Evolutionary conservation across 2,797 vertebrate genomes (phyloP).

Genomic region (Hybognathus amarus): DNA sequence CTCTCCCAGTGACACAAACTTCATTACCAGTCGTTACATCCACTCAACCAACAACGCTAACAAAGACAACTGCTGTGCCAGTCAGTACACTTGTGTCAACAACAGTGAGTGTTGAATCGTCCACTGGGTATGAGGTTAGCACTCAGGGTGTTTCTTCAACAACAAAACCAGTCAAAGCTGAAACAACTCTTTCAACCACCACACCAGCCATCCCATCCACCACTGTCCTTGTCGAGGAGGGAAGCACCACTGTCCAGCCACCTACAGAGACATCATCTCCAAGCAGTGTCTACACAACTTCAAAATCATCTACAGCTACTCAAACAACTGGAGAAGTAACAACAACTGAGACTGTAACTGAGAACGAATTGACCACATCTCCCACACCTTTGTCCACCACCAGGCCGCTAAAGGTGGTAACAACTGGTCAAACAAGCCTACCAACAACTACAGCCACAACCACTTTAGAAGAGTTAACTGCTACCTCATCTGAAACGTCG

Average conservation of each 20-base stretch:
- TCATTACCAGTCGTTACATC: neutral
- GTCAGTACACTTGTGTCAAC: neutral
- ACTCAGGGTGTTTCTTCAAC: neutral
- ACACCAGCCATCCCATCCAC: constrained; percentile 13
- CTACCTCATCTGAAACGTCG: neutral
- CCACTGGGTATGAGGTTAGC: neutral
- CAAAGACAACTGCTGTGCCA: constrained; percentile 7
- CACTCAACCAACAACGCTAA: constrained; percentile 54
- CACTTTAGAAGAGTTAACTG: neutral
- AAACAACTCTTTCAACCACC: constrained; percentile 11
- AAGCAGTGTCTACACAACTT: constrained; percentile 2
- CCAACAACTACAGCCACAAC: neutral
- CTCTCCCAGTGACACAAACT: neutral
- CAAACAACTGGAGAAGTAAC: neutral
- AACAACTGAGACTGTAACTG: neutral
- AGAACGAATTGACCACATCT: neutral
- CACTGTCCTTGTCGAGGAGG: neutral
- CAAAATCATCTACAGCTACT: neutral
- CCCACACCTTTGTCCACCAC: neutral
- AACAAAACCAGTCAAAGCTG: neutral
- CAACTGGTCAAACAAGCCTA: neutral
- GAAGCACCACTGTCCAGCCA: constrained; percentile 18
- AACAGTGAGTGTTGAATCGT: neutral
- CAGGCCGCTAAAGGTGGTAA: neutral
- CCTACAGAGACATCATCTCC: neutral